Evolutionary conservation across 1,140 invertebrate genomes (phyloP).

Genomic region (Pseudomyrmex gracilis): DNA sequence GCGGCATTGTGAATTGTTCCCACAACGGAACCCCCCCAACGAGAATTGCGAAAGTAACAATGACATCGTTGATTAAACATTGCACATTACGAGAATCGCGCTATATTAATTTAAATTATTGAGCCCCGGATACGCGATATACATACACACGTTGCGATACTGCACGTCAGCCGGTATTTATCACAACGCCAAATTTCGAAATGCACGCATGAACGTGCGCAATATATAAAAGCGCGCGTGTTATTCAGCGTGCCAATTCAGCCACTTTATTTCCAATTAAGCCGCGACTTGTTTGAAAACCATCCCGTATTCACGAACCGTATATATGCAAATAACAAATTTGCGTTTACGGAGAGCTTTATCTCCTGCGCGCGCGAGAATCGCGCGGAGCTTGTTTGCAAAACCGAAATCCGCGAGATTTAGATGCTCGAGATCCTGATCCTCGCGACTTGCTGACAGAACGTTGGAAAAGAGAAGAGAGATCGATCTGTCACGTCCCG

Average conservation of each 20-base stretch:
- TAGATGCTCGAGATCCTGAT: constrained; percentile 23
- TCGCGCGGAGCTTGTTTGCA: constrained; percentile 33
- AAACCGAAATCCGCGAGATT: constrained; percentile 57
- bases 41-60: not conserved
- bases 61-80: not conserved
- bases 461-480: not conserved
- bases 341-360: constrained; percentile 28
- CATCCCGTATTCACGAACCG: not conserved
- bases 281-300: constrained; percentile 28
- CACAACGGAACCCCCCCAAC: no score
- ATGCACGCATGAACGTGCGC: constrained; percentile 9
- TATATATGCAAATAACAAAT: constrained; percentile 53
- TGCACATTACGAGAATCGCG: constrained; percentile 4
- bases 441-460: constrained; percentile 36
- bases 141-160: no score
- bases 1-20: not conserved
- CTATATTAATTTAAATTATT: constrained; percentile 33
- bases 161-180: not conserved
- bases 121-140: not conserved
- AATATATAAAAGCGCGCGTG: constrained; percentile 41
- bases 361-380: constrained; percentile 3
- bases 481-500: no score
- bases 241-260: constrained; percentile 39
- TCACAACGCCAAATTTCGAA: constrained; percentile 10
- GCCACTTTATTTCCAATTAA: constrained; percentile 54